A percentile compares a stretch with the other conserved stretches of the same genome.
Evolutionary conservation across 2,888 invertebrate genomes (phyloP).

Genomic region (Chymomyza amoena): DNA sequence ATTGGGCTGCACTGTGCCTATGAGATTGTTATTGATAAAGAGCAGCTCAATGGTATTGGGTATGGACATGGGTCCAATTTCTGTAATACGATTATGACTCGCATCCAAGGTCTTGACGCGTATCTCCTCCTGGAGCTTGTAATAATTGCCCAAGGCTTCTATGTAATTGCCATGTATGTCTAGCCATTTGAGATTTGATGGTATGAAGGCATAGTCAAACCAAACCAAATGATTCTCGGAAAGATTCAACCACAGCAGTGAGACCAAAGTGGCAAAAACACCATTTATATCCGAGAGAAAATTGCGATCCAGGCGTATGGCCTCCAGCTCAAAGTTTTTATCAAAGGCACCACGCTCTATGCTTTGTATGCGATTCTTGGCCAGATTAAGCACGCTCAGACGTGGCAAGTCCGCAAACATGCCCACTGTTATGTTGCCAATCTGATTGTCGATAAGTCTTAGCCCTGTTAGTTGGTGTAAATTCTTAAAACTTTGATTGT

Average conservation of each 20-base stretch:
- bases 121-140: constrained; percentile 90
- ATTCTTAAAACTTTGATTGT: constrained; percentile 90
- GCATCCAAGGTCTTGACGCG: constrained; percentile 93
- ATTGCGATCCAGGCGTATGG: constrained; percentile 92
- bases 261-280: constrained; percentile 90
- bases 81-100: constrained; percentile 92
- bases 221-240: constrained; percentile 94
- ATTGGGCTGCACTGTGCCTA: constrained; percentile 89
- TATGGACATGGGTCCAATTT: constrained; percentile 89
- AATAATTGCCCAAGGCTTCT: constrained; percentile 92
- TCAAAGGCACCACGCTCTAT: constrained; percentile 92
- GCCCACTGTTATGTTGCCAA: constrained; percentile 89
- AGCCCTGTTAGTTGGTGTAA: constrained; percentile 92
- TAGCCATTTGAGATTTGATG: constrained; percentile 92
- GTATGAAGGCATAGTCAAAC: constrained; percentile 96
- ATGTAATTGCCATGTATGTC: constrained; percentile 95
- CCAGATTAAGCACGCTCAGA: constrained; percentile 91
- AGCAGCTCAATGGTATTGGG: constrained; percentile 92
- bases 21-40: constrained; percentile 93
- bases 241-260: constrained; percentile 91
- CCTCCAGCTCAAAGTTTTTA: constrained; percentile 89
- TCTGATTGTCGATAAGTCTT: constrained; percentile 93
- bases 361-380: constrained; percentile 92
- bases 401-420: constrained; percentile 93
- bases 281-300: constrained; percentile 93